Evolutionary conservation across 2,888 invertebrate species (phyloP).

Genomic region (Synergus gifuensis): DNA sequence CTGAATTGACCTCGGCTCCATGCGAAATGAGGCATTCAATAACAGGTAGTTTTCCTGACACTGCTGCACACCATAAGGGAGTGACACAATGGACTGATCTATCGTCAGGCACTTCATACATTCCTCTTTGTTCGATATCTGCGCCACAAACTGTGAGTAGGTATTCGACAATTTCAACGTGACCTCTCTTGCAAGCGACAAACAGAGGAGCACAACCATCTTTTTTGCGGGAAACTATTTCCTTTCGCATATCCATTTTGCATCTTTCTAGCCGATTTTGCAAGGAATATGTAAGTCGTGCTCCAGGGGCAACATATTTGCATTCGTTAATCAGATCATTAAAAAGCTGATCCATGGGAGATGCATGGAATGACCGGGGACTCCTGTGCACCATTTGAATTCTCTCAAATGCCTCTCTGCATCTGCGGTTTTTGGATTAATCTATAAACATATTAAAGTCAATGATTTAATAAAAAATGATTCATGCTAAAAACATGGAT

Average conservation of each 20-base stretch:
- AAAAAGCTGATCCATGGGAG: slow-evolving; percentile 79
- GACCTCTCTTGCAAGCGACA: slow-evolving; percentile 88
- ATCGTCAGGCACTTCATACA: slow-evolving; percentile 92
- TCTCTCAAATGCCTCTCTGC: background rate
- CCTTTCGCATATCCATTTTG: slow-evolving; percentile 82
- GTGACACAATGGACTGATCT: slow-evolving; percentile 89
- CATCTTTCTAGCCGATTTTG: slow-evolving; percentile 81
- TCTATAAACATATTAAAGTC: background rate
- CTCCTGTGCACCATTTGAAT: slow-evolving; percentile 61
- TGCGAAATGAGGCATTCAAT: slow-evolving; percentile 88
- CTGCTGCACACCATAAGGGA: slow-evolving; percentile 95
- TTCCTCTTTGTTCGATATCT: slow-evolving; percentile 91
- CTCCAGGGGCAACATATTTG: slow-evolving; percentile 84
- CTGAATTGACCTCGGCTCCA: slow-evolving; percentile 92
- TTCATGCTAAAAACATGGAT: too few relatives aligned
- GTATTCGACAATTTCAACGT: slow-evolving; percentile 91
- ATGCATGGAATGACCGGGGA: slow-evolving; percentile 45
- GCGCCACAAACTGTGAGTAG: slow-evolving; percentile 90
- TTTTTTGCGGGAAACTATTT: slow-evolving; percentile 84
- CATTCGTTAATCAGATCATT: slow-evolving; percentile 84
- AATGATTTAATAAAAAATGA: background rate
- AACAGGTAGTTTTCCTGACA: slow-evolving; percentile 88
- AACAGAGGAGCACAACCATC: slow-evolving; percentile 91
- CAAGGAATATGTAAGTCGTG: slow-evolving; percentile 81
- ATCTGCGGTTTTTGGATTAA: background rate